Evolutionary conservation across 2,113 vertebrate genomes (phyloP).

Genomic region (Alethe diademata): DNA sequence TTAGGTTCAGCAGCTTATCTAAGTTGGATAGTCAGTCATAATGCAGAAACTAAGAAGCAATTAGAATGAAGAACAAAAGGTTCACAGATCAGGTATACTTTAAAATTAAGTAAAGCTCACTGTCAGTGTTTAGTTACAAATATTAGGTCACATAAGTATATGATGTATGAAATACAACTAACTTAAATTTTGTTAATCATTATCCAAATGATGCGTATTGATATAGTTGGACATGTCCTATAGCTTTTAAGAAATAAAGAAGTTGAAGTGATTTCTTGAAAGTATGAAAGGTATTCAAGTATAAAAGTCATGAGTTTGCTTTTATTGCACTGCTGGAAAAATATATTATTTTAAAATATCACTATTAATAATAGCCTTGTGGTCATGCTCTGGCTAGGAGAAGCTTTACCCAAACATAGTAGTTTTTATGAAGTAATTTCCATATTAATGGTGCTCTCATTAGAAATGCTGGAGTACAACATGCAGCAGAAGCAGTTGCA

Average conservation of each 20-base stretch:
- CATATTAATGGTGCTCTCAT: background rate
- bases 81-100: background rate
- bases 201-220: background rate
- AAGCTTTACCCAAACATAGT: background rate
- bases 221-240: accelerated
- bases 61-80: background rate
- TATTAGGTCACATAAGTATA: background rate
- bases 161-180: background rate
- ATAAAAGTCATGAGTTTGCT: background rate
- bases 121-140: background rate
- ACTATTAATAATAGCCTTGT: background rate
- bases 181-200: background rate
- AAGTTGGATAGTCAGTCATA: background rate
- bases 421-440: background rate
- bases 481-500: constrained; percentile 74
- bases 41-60: background rate
- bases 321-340: background rate
- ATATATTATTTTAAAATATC: background rate
- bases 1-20: background rate
- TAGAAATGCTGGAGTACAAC: constrained; percentile 69
- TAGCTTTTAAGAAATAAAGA: background rate
- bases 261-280: background rate
- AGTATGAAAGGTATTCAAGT: background rate
- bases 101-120: background rate
- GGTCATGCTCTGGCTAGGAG: background rate